A percentile compares a stretch with the other conserved stretches of the same genome.
Evolutionary conservation across 2,797 vertebrate genomes (phyloP).

Genomic region (Oreonectes daqikongensis): DNA sequence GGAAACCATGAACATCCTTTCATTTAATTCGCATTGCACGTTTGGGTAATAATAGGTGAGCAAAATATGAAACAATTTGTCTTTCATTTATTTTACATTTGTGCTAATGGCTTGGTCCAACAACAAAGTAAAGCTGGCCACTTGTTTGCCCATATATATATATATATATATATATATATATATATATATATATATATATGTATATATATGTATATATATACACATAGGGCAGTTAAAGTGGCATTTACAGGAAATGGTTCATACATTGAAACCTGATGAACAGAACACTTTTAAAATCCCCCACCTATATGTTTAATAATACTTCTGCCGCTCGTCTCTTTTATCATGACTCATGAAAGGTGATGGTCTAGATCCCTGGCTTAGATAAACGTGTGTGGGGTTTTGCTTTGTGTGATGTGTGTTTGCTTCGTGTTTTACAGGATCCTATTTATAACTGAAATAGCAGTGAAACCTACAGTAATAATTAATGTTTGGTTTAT

Average conservation of each 20-base stretch:
- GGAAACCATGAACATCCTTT: slow-evolving; percentile 27
- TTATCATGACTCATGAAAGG: slow-evolving; percentile 35
- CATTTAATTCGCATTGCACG: not conserved
- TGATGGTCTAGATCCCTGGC: slow-evolving; percentile 33
- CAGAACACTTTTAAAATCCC: slow-evolving; percentile 63
- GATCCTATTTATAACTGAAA: not conserved
- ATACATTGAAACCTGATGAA: not conserved
- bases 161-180: too few species aligned
- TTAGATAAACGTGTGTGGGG: slow-evolving; percentile 46
- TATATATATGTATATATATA: too few species aligned
- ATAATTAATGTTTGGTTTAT: too few species aligned
- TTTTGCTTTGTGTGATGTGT: slow-evolving; percentile 31
- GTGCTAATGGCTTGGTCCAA: not conserved
- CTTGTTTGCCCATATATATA: not conserved
- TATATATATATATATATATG: too few species aligned
- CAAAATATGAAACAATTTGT: not conserved
- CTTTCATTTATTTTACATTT: not conserved
- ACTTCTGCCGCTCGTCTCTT: slow-evolving; percentile 57
- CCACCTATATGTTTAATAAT: slow-evolving; percentile 64
- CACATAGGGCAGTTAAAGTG: not conserved
- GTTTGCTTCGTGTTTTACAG: not conserved
- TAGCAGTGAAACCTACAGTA: too few species aligned
- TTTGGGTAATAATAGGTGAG: not conserved
- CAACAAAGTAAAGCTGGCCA: not conserved
- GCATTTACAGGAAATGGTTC: slow-evolving; percentile 46